Conservation (phyloP, 2,888 invertebrate genomes). For the Seladonia tumulorum region DNA sequence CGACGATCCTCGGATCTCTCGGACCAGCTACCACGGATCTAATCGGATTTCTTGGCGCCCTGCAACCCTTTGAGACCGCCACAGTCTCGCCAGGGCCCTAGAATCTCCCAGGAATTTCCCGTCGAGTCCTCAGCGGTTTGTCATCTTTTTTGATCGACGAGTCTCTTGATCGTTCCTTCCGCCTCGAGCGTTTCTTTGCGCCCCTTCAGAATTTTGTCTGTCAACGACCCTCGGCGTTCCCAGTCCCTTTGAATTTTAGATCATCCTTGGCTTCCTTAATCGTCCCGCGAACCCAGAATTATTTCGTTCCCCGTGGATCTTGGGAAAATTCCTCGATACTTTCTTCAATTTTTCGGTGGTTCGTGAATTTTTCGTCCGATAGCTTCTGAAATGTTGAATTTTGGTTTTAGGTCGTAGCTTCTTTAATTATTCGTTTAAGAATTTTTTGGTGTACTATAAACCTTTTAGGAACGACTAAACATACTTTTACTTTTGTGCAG, state of each 20-base stretch:
- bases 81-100: background rate
- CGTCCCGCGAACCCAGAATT: background rate
- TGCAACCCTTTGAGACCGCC: background rate
- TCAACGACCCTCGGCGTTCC: background rate
- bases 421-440: background rate
- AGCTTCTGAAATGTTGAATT: background rate
- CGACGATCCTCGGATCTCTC: background rate
- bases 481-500: no score
- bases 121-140: background rate
- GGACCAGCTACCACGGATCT: background rate
- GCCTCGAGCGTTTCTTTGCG: background rate
- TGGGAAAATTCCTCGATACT: background rate
- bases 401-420: background rate
- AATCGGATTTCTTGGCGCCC: constrained; percentile 13
- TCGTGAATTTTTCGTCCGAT: background rate
- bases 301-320: background rate
- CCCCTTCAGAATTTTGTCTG: background rate
- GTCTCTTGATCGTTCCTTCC: background rate
- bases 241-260: background rate
- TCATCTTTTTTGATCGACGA: constrained; percentile 9
- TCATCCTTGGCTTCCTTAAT: background rate
- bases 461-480: background rate
- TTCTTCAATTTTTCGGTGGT: background rate
- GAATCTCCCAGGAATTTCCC: background rate
- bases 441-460: background rate